Evolutionary conservation across 2,797 vertebrate genomes (phyloP).

Genomic region (Manis crassicaudata): DNA sequence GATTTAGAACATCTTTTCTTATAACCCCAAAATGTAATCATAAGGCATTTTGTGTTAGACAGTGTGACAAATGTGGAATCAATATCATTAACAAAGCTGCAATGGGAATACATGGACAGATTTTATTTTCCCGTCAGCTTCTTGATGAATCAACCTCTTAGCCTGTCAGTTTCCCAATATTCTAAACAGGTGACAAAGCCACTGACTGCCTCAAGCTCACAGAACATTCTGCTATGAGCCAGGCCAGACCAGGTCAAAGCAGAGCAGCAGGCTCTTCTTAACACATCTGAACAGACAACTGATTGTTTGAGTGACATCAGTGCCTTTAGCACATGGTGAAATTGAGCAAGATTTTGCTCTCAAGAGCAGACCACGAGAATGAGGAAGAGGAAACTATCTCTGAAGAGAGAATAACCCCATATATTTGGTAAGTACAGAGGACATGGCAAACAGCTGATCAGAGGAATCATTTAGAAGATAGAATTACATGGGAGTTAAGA

Average conservation of each 20-base stretch:
- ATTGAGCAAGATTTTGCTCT: not conserved
- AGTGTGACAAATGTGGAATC: not conserved
- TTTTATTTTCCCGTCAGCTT: not conserved
- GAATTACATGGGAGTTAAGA: not conserved
- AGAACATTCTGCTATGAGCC: not conserved
- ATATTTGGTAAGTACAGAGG: not conserved
- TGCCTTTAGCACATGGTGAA: not conserved
- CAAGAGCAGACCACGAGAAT: not conserved
- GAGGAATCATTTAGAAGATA: not conserved
- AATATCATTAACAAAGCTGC: not conserved
- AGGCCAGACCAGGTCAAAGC: not conserved
- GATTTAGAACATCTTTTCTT: not conserved
- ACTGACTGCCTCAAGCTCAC: not conserved
- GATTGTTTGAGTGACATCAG: not conserved
- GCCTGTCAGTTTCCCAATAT: not conserved
- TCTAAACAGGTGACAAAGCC: not conserved
- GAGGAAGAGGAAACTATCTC: conserved; percentile 8
- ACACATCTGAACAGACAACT: not conserved
- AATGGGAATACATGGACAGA: not conserved
- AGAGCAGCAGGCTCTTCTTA: not conserved
- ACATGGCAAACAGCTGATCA: not conserved
- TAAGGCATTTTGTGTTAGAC: not conserved
- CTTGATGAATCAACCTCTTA: not conserved
- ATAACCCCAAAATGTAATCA: not conserved
- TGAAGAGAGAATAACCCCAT: not conserved